Evolutionary conservation across 2,888 invertebrate species (phyloP), one percentile per base, ranked within the genome.

Genomic region (Xylocampa areola): DNA sequence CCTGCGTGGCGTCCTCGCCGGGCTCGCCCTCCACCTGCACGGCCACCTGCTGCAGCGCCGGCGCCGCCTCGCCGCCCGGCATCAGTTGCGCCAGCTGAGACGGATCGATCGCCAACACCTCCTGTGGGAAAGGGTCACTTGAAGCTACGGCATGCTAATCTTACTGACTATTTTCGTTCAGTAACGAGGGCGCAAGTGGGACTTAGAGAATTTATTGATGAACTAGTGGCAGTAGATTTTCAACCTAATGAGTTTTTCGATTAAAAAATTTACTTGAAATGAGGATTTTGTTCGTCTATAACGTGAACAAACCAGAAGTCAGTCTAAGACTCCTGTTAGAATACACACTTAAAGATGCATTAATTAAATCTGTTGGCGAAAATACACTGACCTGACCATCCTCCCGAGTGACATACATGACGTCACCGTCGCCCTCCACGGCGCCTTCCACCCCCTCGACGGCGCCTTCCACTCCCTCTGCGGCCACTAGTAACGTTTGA

Each of bases 371-470:
- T 25, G 13, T 10, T 1, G 8, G 23, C 8, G 11, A 32, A 27
- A 40, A 11, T 16, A 21, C 13, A 36, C 69, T 68, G 17, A 92
- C 93, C 91, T 92, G 92, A 73, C 92, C 92, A 57, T 94, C 93
- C 53, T 94, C 93, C 45, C 93, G 79, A 4, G 93, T 92, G 80
- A 93, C 90, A 65, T 94, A 91, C 88, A 94, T 91, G 61, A 93
- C 92, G 76, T 97, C 97, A 0, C 96, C 97, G 66, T 97, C 97
- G 0, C 95, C 96, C 4, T 96, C 96, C 0, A 96, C 97, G 58
- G 96, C 96, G 0, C 96, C 97, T 74, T 97, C 96, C 0, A 96
- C 97, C 1, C 96, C 96, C 68, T 82, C 83, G 3, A 80, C 81
- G 3, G 79, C 96, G 2, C 96, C 96, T 70, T 96, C 96, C 0